phyloP scores from a whole-genome alignment of 2,888 invertebrate species.

The Bursaphelenchus okinawaensis region DNA sequence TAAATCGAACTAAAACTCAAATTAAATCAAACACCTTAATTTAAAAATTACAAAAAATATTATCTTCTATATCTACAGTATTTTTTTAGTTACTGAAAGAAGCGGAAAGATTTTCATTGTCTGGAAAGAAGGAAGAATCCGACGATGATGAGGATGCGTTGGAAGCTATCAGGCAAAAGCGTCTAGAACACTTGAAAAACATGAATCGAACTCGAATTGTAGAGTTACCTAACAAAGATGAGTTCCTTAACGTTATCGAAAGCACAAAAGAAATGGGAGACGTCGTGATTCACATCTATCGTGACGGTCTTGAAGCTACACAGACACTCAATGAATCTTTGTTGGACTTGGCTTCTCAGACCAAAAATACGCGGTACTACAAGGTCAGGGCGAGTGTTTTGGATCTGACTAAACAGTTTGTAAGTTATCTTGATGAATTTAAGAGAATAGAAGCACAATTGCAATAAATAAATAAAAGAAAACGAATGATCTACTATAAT shows the following conservation, averaged over 20 bases:
- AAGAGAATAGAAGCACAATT: too few relatives aligned
- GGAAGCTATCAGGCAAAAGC: constrained; percentile 35
- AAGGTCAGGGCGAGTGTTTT: constrained; percentile 28
- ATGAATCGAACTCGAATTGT: constrained; percentile 35
- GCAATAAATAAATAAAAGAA: neutral
- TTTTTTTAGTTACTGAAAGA: constrained; percentile 25
- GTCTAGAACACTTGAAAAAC: constrained; percentile 39
- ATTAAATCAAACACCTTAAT: too few relatives aligned
- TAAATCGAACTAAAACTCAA: too few relatives aligned
- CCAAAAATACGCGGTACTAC: constrained; percentile 19
- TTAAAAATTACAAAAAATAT: too few relatives aligned
- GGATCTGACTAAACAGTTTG: constrained; percentile 28
- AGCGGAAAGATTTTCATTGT: constrained; percentile 25
- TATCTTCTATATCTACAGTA: too few relatives aligned
- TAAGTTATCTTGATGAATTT: constrained; percentile 17
- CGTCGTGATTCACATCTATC: constrained; percentile 30
- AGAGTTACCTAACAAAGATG: constrained; percentile 39
- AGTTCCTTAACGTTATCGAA: constrained; percentile 25
- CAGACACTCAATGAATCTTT: constrained; percentile 28
- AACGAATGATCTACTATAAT: too few relatives aligned
- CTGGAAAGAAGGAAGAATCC: constrained; percentile 11
- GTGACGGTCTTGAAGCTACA: constrained; percentile 23
- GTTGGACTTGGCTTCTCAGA: constrained; percentile 19
- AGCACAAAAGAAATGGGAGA: neutral
- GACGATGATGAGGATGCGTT: constrained; percentile 36